Conservation (phyloP, 2,113 vertebrate species). For the Osmerus mordax region DNA sequence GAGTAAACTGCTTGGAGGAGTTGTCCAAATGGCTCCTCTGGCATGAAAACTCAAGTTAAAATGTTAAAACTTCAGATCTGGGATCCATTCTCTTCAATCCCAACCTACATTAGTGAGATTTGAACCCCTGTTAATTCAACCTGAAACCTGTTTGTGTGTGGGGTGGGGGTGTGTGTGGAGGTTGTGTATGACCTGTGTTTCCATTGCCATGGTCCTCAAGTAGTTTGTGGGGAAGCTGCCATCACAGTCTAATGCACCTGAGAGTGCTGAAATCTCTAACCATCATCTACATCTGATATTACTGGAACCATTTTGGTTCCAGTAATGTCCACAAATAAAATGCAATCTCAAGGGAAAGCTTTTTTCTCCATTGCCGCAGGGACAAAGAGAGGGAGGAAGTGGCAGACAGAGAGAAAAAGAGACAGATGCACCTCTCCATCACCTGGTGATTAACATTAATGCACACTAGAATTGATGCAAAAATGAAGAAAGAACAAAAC, state of each 20-base stretch:
- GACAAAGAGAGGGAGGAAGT: slow-evolving; percentile 14
- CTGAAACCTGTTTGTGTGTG: slow-evolving; percentile 19
- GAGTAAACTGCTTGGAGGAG: slow-evolving; percentile 29
- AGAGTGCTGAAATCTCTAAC: slow-evolving; percentile 70
- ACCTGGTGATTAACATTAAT: slow-evolving; percentile 72
- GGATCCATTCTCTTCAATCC: slow-evolving; percentile 37
- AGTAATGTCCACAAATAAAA: slow-evolving; percentile 47
- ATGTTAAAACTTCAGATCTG: slow-evolving; percentile 20
- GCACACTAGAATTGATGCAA: slow-evolving; percentile 71
- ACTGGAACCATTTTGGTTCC: slow-evolving; percentile 67
- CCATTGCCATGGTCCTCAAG: slow-evolving; percentile 57
- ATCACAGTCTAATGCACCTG: slow-evolving; percentile 72
- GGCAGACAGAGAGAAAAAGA: slow-evolving; percentile 17
- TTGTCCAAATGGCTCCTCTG: slow-evolving; percentile 42
- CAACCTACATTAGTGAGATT: not conserved
- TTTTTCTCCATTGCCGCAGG: slow-evolving; percentile 35
- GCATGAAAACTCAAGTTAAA: slow-evolving; percentile 6
- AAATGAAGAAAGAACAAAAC: slow-evolving; percentile 73
- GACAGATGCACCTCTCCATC: slow-evolving; percentile 56
- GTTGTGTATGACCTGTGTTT: slow-evolving; percentile 44
- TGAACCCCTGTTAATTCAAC: not conserved
- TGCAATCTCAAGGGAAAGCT: slow-evolving; percentile 61
- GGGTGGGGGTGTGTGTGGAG: slow-evolving; percentile 17
- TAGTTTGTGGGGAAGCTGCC: slow-evolving; percentile 67
- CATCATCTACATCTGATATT: slow-evolving; percentile 70